A percentile compares a stretch with the other conserved stretches of the same genome.
These are phyloP conservation scores for Bombylius discolor DNA, from an alignment of 2,888 invertebrate genomes.

Conservation along the genomic window DNA sequence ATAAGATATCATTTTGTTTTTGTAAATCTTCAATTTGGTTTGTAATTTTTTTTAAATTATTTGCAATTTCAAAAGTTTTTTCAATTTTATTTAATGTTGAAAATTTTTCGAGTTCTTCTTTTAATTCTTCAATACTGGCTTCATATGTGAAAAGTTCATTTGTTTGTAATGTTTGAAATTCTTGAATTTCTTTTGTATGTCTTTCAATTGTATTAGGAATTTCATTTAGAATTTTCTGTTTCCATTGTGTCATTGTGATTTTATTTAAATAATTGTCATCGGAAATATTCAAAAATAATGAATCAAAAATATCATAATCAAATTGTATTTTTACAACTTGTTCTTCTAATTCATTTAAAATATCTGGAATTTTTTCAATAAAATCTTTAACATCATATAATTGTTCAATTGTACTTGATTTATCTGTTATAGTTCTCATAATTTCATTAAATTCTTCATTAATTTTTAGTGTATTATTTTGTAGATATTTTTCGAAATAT, in stretches of 20 bases:
- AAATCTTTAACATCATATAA: background rate
- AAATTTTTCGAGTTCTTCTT: background rate
- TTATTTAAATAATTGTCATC: background rate
- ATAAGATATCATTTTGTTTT: background rate
- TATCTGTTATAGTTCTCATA: background rate
- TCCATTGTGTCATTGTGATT: background rate
- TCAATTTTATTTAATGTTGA: background rate
- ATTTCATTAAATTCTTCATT: background rate
- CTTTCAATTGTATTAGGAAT: too few species aligned
- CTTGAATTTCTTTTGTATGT: too few species aligned
- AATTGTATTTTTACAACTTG: background rate
- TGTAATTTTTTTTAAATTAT: background rate
- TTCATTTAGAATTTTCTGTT: background rate
- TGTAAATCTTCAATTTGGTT: background rate
- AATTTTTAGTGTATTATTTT: background rate
- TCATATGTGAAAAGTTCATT: background rate
- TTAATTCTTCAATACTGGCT: background rate
- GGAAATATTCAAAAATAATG: background rate
- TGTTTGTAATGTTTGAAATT: background rate
- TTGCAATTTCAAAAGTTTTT: background rate
- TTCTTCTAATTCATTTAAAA: background rate
- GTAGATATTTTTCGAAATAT: background rate
- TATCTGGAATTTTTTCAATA: background rate
- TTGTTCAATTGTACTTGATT: background rate
- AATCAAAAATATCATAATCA: background rate